Evolutionary conservation across 2,888 invertebrate species (phyloP).

Genomic region (Brenthis hecate): DNA sequence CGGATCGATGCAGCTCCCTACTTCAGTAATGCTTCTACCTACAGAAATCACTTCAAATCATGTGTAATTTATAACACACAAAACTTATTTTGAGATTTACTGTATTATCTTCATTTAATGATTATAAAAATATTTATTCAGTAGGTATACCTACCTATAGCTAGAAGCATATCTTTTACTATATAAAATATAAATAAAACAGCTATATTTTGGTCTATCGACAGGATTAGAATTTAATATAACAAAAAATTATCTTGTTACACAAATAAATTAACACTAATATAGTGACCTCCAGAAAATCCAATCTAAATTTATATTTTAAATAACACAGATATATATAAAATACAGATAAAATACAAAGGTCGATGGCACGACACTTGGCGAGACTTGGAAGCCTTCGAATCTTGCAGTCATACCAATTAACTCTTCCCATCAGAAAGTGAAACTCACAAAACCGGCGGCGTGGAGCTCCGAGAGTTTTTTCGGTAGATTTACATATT

Average conservation of each 20-base stretch:
- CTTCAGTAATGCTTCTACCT: constrained; percentile 28
- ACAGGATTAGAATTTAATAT: background rate
- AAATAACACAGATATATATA: constrained; percentile 15
- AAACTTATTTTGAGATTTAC: background rate
- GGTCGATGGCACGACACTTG: constrained; percentile 56
- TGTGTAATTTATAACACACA: constrained; percentile 8
- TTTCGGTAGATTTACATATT: constrained; percentile 80
- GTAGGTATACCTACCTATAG: no score
- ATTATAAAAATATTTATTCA: background rate
- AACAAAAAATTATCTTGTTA: background rate
- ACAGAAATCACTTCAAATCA: constrained; percentile 22
- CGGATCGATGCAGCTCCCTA: constrained; percentile 66
- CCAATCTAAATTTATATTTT: no score
- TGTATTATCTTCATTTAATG: background rate
- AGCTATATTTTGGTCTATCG: background rate
- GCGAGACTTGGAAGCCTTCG: constrained; percentile 47
- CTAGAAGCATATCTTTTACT: no score
- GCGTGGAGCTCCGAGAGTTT: constrained; percentile 57
- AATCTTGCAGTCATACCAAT: constrained; percentile 69
- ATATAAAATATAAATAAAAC: background rate
- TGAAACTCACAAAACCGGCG: constrained; percentile 71
- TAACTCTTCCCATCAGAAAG: constrained; percentile 68
- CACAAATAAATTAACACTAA: background rate
- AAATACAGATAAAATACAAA: constrained; percentile 55
- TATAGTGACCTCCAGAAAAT: no score